A percentile compares a stretch with the other conserved stretches of the same genome.
Evolutionary conservation across 2,113 vertebrate genomes (phyloP).

Genomic region (Macrotus californicus): DNA sequence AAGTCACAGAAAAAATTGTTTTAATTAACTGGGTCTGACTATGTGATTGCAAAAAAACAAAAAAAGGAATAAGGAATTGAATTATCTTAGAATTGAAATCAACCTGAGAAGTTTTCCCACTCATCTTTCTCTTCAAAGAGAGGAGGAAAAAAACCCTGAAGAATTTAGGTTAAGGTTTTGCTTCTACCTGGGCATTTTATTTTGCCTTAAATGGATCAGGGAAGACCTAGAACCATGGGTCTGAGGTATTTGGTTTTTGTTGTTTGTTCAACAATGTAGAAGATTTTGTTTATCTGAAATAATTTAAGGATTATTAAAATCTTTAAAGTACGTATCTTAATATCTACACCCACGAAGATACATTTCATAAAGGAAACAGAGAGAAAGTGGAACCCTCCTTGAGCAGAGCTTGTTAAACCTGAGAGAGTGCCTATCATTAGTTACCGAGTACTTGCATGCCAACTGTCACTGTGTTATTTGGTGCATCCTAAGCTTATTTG

Average conservation of each 20-base stretch:
- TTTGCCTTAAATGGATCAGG: neutral
- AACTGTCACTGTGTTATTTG: neutral
- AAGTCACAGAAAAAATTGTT: neutral
- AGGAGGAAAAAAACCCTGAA: neutral
- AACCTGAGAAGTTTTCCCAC: neutral
- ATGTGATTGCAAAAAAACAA: neutral
- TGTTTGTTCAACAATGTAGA: neutral
- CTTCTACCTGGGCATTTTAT: neutral
- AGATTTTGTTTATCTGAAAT: slow-evolving; percentile 13
- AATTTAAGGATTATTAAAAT: slow-evolving; percentile 4
- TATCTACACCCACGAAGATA: neutral
- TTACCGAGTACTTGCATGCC: neutral
- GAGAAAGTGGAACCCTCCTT: neutral
- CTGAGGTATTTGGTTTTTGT: neutral
- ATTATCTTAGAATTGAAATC: neutral
- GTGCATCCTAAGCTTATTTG: neutral
- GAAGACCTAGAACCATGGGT: neutral
- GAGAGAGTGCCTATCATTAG: neutral
- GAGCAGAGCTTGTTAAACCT: neutral
- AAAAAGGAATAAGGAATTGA: slow-evolving; percentile 2
- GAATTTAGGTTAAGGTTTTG: neutral
- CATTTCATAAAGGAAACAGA: neutral
- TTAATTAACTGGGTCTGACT: neutral
- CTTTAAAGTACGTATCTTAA: neutral
- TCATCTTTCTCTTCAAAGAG: neutral